Base-by-base conservation (phyloP, 1,140 invertebrate genomes). In the Temnothorax curvispinosus region DNA sequence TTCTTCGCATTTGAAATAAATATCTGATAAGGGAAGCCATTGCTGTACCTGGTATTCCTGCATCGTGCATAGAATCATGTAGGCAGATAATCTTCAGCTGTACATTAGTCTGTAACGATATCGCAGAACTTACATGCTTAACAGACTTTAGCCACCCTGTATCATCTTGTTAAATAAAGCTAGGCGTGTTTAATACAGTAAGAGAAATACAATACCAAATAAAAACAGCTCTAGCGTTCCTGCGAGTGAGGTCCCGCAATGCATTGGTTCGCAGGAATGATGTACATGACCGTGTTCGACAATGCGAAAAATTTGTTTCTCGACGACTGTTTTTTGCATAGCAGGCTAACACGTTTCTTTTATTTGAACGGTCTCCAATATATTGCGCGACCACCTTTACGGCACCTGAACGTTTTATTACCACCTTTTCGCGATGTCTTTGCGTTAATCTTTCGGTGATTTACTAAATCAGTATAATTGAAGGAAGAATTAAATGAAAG, bases 111-210 rank as follows among this genome's bases (percentile, higher is more conserved):
- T 91, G 89, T 92, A 91, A 91, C 76, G 81, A 90, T 90, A 87
- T 92, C 81, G 87, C 89, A 84, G 74, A 90, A 90, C 89, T 91
- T 92, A 93, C 93, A 93, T 92, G 93, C 92, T 94, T 94, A 92
- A 91, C 92, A 90, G 92, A 90, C 90, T 93, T 94, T 93, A 91
- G 92, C 91, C 93, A 93, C 89, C 93, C 91, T 95, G 94, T 95
- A 95, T 95, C 93, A 94, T 93, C 92, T 94, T 95, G 93, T 91
- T 95, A 92, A 95, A 94, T 94, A 94, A 95, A 95, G 90, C 91
- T 95, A 95, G 94, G 94, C 93, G 93, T 95, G 93, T 95, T 95
- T 95, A 95, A 94, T 95, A 95, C 89, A 87, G 60, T 86, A 86
- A 80, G 74, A 90, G 27, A 72, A 71, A 74, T 88, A 86, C 71